Evolutionary conservation across 2,888 invertebrate species (phyloP).

Genomic region (Diabrotica balteata): DNA sequence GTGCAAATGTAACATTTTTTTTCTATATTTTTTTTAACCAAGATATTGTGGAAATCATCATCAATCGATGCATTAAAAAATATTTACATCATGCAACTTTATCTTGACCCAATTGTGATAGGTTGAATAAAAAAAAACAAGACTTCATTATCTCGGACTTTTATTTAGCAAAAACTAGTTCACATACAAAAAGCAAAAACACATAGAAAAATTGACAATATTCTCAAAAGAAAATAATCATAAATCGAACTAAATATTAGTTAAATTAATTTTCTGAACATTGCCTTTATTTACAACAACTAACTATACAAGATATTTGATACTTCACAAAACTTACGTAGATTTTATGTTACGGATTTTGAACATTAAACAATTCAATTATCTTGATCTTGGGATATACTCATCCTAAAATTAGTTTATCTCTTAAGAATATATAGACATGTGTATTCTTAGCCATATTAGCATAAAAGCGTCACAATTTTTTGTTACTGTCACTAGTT

Average conservation of each 20-base stretch:
- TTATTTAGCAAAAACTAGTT: slow-evolving; percentile 44
- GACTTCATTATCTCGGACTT: slow-evolving; percentile 17
- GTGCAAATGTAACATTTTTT: too few relatives aligned
- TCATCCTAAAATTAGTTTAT: too few relatives aligned
- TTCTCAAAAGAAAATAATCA: slow-evolving; percentile 35
- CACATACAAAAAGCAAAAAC: slow-evolving; percentile 44
- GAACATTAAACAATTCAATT: too few relatives aligned
- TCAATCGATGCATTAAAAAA: too few relatives aligned
- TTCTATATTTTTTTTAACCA: too few relatives aligned
- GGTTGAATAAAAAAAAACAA: neutral
- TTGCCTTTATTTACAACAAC: slow-evolving; percentile 38
- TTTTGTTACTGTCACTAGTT: too few relatives aligned
- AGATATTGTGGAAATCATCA: too few relatives aligned
- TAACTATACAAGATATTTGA: slow-evolving; percentile 34
- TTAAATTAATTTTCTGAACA: slow-evolving; percentile 39
- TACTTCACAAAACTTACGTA: slow-evolving; percentile 9
- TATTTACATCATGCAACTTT: too few relatives aligned
- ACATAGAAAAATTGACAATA: slow-evolving; percentile 44
- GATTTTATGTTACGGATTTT: neutral
- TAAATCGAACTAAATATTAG: slow-evolving; percentile 45
- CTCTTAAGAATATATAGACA: too few relatives aligned
- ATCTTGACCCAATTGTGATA: neutral
- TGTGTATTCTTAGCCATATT: too few relatives aligned
- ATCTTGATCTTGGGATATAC: too few relatives aligned
- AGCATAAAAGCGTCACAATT: too few relatives aligned